Evolutionary conservation across 2,797 vertebrate species (phyloP).

Genomic region (Natrix natrix): DNA sequence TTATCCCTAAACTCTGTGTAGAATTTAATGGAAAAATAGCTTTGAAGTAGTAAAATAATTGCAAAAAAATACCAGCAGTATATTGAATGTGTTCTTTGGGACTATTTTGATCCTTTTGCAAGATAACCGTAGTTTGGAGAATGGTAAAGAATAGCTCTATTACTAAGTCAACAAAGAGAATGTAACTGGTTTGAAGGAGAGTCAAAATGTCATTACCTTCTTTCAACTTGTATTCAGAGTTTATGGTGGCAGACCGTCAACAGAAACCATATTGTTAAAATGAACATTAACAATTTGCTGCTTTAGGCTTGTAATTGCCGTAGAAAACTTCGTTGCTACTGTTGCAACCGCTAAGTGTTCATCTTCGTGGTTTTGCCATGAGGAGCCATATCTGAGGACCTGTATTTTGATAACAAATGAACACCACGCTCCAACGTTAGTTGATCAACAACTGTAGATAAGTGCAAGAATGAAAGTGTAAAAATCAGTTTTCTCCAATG

Average conservation of each 20-base stretch:
- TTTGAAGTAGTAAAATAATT: slow-evolving; percentile 81
- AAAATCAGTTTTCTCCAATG: slow-evolving; percentile 72
- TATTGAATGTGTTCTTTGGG: slow-evolving; percentile 80
- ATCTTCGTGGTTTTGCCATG: slow-evolving; percentile 64
- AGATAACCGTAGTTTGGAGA: slow-evolving; percentile 66
- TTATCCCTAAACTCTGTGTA: slow-evolving; percentile 78
- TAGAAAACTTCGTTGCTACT: slow-evolving; percentile 77
- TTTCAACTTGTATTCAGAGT: slow-evolving; percentile 71
- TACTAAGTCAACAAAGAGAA: slow-evolving; percentile 95
- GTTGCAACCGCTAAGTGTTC: slow-evolving; percentile 63
- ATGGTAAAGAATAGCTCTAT: slow-evolving; percentile 66
- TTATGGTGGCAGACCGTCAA: slow-evolving; percentile 67
- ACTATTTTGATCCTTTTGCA: slow-evolving; percentile 70
- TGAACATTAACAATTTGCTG: slow-evolving; percentile 75
- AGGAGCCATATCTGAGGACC: slow-evolving; percentile 77
- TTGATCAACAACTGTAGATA: slow-evolving; percentile 79
- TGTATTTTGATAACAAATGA: slow-evolving; percentile 77
- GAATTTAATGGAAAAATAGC: slow-evolving; percentile 82
- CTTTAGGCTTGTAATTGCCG: slow-evolving; percentile 72
- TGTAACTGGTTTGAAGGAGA: slow-evolving; percentile 86
- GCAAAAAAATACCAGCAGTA: slow-evolving; percentile 81
- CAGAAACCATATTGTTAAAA: slow-evolving; percentile 66
- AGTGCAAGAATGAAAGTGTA: slow-evolving; percentile 78
- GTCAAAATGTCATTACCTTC: slow-evolving; percentile 74
- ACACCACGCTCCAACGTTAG: slow-evolving; percentile 71